phyloP scores from a whole-genome alignment of 2,797 vertebrate species.

The Phoeniculus purpureus region DNA sequence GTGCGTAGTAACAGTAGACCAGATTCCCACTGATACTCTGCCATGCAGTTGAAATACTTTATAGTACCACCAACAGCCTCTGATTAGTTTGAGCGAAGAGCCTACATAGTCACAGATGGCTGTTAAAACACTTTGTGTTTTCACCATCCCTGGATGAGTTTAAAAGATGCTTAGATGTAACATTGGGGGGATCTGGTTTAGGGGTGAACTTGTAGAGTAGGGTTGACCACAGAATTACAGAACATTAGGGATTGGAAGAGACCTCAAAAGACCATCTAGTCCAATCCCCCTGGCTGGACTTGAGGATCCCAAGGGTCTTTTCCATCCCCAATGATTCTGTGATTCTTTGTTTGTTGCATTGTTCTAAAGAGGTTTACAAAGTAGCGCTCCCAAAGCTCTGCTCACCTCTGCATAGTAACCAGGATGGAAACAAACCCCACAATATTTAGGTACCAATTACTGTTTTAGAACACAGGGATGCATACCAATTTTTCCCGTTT shows the following conservation, averaged over 20 bases:
- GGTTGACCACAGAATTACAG: too few relatives aligned
- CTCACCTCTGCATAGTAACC: not conserved
- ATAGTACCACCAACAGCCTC: not conserved
- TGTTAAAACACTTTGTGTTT: not conserved
- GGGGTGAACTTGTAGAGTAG: too few relatives aligned
- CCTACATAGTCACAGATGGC: accelerated
- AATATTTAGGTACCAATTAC: not conserved
- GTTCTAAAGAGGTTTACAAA: not conserved
- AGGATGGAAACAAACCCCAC: not conserved
- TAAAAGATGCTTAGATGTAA: too few relatives aligned
- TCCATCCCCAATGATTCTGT: too few relatives aligned
- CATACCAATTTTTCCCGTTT: slow-evolving; percentile 86
- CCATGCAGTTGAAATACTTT: not conserved
- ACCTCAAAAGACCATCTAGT: too few relatives aligned
- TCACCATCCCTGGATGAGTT: too few relatives aligned
- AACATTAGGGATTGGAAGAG: too few relatives aligned
- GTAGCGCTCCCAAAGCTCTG: not conserved
- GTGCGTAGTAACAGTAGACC: not conserved
- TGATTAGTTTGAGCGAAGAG: not conserved
- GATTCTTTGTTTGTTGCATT: not conserved
- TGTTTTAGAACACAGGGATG: not conserved
- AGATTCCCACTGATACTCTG: not conserved
- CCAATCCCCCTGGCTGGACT: too few relatives aligned
- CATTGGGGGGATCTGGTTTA: too few relatives aligned
- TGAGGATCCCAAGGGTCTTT: too few relatives aligned